A percentile compares a stretch with the other conserved stretches of the same genome.
Conservation (phyloP, 2,113 vertebrate species). For the Strix uralensis region DNA sequence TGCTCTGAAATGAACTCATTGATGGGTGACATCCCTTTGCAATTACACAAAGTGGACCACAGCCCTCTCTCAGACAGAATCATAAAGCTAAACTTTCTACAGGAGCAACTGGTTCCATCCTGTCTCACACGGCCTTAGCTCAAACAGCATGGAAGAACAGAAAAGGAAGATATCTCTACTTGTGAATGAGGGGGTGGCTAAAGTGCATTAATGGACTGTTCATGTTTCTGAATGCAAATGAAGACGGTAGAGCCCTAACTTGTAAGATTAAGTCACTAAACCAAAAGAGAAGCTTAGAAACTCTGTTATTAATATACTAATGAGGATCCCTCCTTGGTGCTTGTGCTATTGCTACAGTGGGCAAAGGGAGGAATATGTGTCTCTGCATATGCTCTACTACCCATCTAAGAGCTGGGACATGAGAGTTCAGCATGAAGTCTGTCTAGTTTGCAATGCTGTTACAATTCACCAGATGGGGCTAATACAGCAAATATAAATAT, state of each 20-base stretch:
- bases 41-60: not conserved
- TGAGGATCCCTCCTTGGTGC: not conserved
- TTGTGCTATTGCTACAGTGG: not conserved
- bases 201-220: not conserved
- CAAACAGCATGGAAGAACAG: not conserved
- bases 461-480: constrained; percentile 66
- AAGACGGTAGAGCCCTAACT: not conserved
- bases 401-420: not conserved
- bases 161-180: not conserved
- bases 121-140: not conserved
- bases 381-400: not conserved
- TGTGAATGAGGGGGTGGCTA: not conserved
- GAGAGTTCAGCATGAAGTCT: not conserved
- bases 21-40: not conserved
- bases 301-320: not conserved
- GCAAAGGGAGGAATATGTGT: not conserved
- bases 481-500: constrained; percentile 48
- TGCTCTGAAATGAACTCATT: not conserved
- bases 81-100: not conserved
- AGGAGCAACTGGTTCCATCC: not conserved
- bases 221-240: not conserved
- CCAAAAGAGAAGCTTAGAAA: not conserved
- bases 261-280: not conserved
- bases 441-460: constrained; percentile 44
- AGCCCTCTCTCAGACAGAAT: not conserved